phyloP scores from a whole-genome alignment of 2,888 invertebrate genomes.

The Sinelater perroti region DNA sequence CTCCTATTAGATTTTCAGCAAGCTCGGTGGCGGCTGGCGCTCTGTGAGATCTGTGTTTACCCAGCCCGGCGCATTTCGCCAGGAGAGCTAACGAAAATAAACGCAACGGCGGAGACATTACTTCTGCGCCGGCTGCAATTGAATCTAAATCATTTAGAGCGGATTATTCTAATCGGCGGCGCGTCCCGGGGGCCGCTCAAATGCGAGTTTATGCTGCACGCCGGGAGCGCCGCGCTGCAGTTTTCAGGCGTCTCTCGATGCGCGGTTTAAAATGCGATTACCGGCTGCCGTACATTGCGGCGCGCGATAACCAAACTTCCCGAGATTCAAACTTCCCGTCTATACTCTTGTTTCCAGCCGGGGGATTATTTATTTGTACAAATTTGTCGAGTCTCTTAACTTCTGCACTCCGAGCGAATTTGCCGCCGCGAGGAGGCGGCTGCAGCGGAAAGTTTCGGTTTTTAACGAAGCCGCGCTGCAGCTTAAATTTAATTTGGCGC shows the following conservation, averaged over 20 bases:
- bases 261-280: constrained; percentile 42
- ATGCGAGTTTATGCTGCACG: constrained; percentile 11
- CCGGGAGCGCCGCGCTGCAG: constrained; percentile 2
- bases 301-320: constrained; percentile 40
- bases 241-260: constrained; percentile 30
- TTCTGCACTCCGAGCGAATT: constrained; percentile 43
- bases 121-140: too few species aligned
- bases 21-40: too few species aligned
- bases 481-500: constrained; percentile 20
- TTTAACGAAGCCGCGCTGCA: constrained; percentile 31
- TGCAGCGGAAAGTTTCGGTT: constrained; percentile 33
- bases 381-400: constrained; percentile 46
- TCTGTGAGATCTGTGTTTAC: too few species aligned
- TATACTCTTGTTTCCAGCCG: constrained; percentile 42
- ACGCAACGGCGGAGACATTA: too few species aligned
- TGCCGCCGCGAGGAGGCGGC: constrained; percentile 40
- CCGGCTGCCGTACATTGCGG: constrained; percentile 35
- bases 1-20: too few species aligned
- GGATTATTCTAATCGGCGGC: constrained; percentile 11
- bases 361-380: constrained; percentile 46
- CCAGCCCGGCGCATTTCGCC: too few species aligned
- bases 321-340: constrained; percentile 39
- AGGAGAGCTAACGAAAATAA: too few species aligned
- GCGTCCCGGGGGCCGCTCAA: constrained; percentile 2
- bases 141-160: constrained; percentile 7